Evolutionary conservation across 2,113 vertebrate genomes (phyloP).

Genomic region (Glareola pratincola): DNA sequence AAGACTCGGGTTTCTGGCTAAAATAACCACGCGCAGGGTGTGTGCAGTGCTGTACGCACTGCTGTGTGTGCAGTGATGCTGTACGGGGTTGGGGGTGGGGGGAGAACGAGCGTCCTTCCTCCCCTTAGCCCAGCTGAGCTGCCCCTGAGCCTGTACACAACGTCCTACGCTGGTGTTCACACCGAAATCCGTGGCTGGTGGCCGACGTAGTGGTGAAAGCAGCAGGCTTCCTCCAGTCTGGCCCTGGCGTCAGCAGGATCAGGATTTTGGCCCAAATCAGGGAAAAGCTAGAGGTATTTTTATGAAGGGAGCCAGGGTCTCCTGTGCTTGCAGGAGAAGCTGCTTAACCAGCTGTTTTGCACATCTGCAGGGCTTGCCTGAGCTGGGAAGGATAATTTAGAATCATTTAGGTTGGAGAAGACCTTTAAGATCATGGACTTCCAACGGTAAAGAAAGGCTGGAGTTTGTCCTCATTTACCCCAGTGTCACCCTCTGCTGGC

Average conservation of each 20-base stretch:
- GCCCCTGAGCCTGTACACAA: accelerated
- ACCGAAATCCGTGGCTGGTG: not conserved
- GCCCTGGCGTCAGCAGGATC: not conserved
- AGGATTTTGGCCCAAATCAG: not conserved
- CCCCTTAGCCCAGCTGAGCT: not conserved
- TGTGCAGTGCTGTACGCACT: no score
- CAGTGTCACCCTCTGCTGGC: not conserved
- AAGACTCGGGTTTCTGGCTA: not conserved
- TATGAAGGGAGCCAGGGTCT: not conserved
- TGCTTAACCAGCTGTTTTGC: not conserved
- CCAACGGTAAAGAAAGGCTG: not conserved
- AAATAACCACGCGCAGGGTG: not conserved
- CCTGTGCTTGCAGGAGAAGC: not conserved
- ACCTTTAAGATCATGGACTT: not conserved
- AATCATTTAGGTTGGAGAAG: not conserved
- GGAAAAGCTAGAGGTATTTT: not conserved
- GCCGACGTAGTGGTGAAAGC: not conserved
- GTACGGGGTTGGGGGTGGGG: accelerated
- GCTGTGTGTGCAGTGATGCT: not conserved
- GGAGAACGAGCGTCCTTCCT: not conserved
- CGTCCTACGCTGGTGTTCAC: accelerated
- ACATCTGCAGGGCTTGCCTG: not conserved
- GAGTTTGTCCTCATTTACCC: not conserved
- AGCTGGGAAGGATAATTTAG: not conserved
- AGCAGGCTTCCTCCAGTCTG: not conserved